Percentiles rank a stretch among this genome's conserved stretches.
Conservation (phyloP, 2,888 invertebrate species). For the Oscheius sp. region DNA sequence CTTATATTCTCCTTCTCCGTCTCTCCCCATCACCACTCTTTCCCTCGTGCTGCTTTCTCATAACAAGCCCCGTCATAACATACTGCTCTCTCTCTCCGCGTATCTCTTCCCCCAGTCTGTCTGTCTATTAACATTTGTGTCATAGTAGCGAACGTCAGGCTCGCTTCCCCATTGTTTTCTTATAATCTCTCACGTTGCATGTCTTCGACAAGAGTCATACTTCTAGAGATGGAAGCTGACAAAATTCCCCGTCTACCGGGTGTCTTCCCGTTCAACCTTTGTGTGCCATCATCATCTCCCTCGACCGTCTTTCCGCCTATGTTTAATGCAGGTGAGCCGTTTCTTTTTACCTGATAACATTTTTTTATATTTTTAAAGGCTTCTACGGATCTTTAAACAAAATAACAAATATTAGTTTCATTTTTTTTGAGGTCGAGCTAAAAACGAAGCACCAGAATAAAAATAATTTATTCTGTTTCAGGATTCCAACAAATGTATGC, state of each 20-base stretch:
- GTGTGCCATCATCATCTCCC: conserved; percentile 39
- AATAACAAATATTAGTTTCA: no score
- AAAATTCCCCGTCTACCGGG: conserved; percentile 36
- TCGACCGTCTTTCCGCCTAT: conserved; percentile 45
- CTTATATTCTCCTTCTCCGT: no score
- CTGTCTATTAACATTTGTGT: conserved; percentile 12
- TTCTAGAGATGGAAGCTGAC: conserved; percentile 34
- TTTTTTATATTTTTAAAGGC: no score
- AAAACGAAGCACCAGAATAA: no score
- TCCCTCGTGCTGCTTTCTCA: background rate
- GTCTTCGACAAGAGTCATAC: background rate
- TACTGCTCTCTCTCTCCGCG: background rate
- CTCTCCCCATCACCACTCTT: background rate
- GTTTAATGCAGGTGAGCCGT: conserved; percentile 34
- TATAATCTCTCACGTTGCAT: conserved; percentile 1
- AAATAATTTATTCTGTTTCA: no score
- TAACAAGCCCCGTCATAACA: background rate
- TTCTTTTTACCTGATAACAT: no score
- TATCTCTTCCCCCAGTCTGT: background rate
- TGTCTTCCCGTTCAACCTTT: conserved; percentile 36
- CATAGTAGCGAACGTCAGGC: no score
- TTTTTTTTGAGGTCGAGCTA: no score
- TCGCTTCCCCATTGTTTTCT: conserved; percentile 1
- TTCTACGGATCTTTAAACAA: no score
- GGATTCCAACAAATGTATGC: conserved; percentile 32